Conservation (phyloP, 2,888 invertebrate species). For the Ctenicera cuprea region DNA sequence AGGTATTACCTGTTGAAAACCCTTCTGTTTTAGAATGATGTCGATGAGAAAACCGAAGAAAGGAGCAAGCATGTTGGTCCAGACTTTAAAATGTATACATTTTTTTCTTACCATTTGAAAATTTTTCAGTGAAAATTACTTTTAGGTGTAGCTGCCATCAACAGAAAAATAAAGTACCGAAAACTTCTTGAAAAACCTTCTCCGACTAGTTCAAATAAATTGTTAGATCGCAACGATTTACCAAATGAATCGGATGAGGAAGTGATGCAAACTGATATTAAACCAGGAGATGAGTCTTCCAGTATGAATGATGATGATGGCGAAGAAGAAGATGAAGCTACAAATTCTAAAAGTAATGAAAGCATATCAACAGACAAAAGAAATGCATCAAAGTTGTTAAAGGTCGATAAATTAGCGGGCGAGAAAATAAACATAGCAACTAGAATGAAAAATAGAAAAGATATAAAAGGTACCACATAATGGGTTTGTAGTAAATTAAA, state of each 20-base stretch:
- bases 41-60: slow-evolving; percentile 58
- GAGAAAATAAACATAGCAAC: not conserved
- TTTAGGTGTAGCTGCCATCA: slow-evolving; percentile 61
- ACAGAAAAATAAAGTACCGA: slow-evolving; percentile 59
- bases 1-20: too few species aligned
- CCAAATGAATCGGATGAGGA: slow-evolving; percentile 23
- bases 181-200: slow-evolving; percentile 54
- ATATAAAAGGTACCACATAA: not conserved
- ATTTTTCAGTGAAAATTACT: slow-evolving; percentile 17
- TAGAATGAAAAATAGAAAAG: not conserved
- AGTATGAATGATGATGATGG: not conserved
- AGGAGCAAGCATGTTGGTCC: slow-evolving; percentile 58
- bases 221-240: not conserved
- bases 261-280: not conserved
- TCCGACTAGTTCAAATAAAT: slow-evolving; percentile 31
- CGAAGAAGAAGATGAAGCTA: not conserved
- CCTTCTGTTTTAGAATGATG: slow-evolving; percentile 56
- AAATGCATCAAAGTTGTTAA: not conserved
- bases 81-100: slow-evolving; percentile 62
- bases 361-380: not conserved
- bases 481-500: not conserved
- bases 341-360: not conserved
- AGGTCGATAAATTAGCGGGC: too few species aligned
- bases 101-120: not conserved
- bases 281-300: not conserved